Evolutionary conservation across 35 echinoderm and acorn worm genomes (phyloP).

Genomic region (Nesometra sesokonis): DNA sequence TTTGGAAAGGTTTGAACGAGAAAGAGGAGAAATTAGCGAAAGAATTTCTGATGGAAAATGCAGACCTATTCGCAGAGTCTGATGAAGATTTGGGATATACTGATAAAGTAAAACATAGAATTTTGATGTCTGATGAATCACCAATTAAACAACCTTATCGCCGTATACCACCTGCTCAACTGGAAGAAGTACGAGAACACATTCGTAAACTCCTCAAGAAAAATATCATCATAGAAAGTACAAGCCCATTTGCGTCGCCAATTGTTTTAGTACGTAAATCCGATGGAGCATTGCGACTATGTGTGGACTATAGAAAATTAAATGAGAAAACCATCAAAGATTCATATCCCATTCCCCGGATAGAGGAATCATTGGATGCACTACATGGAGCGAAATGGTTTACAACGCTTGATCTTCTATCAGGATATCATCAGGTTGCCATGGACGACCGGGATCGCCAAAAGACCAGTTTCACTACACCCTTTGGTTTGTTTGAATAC

Average conservation of each 20-base stretch:
- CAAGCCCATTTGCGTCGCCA: conserved; percentile 24
- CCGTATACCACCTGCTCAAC: background rate
- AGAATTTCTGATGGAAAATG: background rate
- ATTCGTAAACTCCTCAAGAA: background rate
- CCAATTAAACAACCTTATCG: conserved; percentile 10
- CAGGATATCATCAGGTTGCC: background rate
- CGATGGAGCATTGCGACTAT: background rate
- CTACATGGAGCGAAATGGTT: background rate
- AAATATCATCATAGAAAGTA: background rate
- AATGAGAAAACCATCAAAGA: conserved; percentile 8
- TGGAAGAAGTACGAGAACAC: background rate
- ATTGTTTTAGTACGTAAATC: conserved; percentile 17
- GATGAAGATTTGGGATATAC: background rate
- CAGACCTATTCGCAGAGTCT: background rate
- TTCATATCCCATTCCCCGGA: conserved; percentile 5
- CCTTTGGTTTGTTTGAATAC: background rate
- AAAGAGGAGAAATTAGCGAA: background rate
- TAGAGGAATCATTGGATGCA: conserved; percentile 9
- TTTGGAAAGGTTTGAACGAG: background rate
- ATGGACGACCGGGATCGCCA: background rate
- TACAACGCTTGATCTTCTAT: background rate
- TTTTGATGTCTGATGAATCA: background rate
- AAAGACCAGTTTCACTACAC: background rate
- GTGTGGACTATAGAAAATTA: conserved; percentile 2
- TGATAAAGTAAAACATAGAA: conserved; percentile 5